Base-by-base conservation (phyloP, 2,888 invertebrate species). In the Pilophorus perplexus region DNA sequence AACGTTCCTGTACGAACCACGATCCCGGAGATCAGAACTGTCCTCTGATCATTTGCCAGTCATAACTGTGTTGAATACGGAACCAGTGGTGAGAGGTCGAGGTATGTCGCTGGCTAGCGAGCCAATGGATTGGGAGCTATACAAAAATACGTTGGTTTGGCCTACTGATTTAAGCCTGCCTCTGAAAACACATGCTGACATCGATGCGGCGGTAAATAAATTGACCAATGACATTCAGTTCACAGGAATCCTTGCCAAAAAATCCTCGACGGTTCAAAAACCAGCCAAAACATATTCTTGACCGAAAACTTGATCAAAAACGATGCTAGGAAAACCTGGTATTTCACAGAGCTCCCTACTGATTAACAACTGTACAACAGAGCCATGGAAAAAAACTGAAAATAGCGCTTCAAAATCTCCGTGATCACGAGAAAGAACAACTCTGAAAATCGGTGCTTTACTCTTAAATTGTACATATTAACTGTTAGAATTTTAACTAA, bases 21-120 rank as follows among this genome's bases (percentile, higher is more conserved):
- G 33, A 37, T 20, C 33, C 37, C 57, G 3, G 57, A 37, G 20
- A 38, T 55, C 14, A 22, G 57, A 55, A 37, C 57, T 55, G 12
- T 55, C 57, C 10, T 55, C 57, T 22, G 57, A 55, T 37, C 33
- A 55, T 55, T 16, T 37, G 16, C 57, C 38, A 6, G 20, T 37
- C 4, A 37, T 55, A 5, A 33, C 22, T n/a, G 27, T 27, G 22
- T 25, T 52, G 3, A n/a, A 12, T 2, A 14, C 52, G n/a, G 25
- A 22, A 52, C 18, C 52, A 20, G 8, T 25, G 12, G 25, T 25
- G 3, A 42, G 14, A 42, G 12, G 3, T 5, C 23, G 27, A 22
- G 27, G 27, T 4, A 20, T 6, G 27, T 25, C 8, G 3, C 27
- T 42, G 42, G 42, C 10, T 14, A 42, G 14, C 14, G 12, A 14